Evolutionary conservation across 1,140 invertebrate genomes (phyloP).

Genomic region (Tetramorium alpestre): DNA sequence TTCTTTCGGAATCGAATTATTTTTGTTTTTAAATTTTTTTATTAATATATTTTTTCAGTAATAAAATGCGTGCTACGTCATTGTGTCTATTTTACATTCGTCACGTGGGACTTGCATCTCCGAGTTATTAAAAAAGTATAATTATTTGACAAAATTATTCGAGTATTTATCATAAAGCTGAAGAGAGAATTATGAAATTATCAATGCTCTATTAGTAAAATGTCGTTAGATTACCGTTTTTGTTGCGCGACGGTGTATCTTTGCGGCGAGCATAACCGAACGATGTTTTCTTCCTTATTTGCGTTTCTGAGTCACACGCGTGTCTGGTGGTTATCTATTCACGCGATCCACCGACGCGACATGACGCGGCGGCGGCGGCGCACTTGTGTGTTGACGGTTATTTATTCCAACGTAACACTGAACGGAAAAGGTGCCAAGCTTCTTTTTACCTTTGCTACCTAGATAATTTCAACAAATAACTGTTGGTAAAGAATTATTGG

Average conservation of each 20-base stretch:
- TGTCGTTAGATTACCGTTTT: constrained; percentile 1
- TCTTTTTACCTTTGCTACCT: background rate
- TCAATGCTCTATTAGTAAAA: background rate
- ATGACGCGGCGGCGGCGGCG: too few relatives aligned
- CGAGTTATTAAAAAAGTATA: too few relatives aligned
- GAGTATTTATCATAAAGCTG: background rate
- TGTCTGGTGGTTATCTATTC: constrained; percentile 49
- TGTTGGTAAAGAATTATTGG: background rate
- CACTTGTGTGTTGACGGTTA: constrained; percentile 22
- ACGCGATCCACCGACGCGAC: constrained; percentile 26
- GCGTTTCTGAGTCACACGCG: constrained; percentile 51
- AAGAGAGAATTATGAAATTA: background rate
- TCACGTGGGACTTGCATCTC: too few relatives aligned
- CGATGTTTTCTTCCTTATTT: constrained; percentile 56
- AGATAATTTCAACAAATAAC: background rate
- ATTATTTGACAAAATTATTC: too few relatives aligned
- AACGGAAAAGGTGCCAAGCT: background rate
- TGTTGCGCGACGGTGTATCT: background rate
- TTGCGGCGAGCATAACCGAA: background rate
- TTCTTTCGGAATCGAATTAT: too few relatives aligned
- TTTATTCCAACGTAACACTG: constrained; percentile 3
- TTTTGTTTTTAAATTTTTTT: too few relatives aligned
- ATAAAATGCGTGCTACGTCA: too few relatives aligned
- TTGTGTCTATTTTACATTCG: too few relatives aligned
- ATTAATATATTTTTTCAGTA: too few relatives aligned